These are phyloP conservation scores for Drosophila punjabiensis DNA, from an alignment of 1,140 invertebrate genomes.

Conservation along the genomic window DNA sequence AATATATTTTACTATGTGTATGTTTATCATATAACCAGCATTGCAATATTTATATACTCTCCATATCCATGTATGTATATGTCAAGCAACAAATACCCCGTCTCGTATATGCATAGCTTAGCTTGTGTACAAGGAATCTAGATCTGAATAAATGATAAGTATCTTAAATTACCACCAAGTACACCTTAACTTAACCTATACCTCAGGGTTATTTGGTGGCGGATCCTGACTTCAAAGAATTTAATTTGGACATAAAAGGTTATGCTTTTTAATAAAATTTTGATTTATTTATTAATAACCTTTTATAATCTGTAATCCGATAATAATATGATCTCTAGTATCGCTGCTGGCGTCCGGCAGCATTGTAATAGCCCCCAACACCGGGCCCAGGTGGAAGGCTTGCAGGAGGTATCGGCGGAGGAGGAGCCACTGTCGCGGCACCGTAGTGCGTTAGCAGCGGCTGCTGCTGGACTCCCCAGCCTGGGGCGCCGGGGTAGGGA, in stretches of 20 bases:
- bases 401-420: slow-evolving; percentile 61
- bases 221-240: slow-evolving; percentile 18
- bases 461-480: slow-evolving; percentile 57
- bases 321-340: slow-evolving; percentile 35
- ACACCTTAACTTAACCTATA: not conserved
- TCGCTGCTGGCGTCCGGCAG: slow-evolving; percentile 55
- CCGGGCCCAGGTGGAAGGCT: slow-evolving; percentile 31
- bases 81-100: slow-evolving; percentile 36
- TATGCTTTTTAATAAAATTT: slow-evolving; percentile 74
- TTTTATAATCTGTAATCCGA: slow-evolving; percentile 31
- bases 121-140: slow-evolving; percentile 58
- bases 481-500: slow-evolving; percentile 46
- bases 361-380: slow-evolving; percentile 61
- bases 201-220: not conserved
- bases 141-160: slow-evolving; percentile 60
- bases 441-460: slow-evolving; percentile 63
- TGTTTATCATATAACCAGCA: slow-evolving; percentile 63
- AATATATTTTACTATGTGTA: slow-evolving; percentile 20
- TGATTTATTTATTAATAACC: slow-evolving; percentile 71
- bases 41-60: slow-evolving; percentile 73
- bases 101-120: slow-evolving; percentile 71
- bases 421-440: slow-evolving; percentile 40
- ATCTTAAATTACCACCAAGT: slow-evolving; percentile 36
- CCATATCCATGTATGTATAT: slow-evolving; percentile 51
- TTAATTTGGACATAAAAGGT: not conserved